These are phyloP conservation scores for Colistium nudipinnis DNA, from an alignment of 2,113 vertebrate genomes.

Conservation along the genomic window DNA sequence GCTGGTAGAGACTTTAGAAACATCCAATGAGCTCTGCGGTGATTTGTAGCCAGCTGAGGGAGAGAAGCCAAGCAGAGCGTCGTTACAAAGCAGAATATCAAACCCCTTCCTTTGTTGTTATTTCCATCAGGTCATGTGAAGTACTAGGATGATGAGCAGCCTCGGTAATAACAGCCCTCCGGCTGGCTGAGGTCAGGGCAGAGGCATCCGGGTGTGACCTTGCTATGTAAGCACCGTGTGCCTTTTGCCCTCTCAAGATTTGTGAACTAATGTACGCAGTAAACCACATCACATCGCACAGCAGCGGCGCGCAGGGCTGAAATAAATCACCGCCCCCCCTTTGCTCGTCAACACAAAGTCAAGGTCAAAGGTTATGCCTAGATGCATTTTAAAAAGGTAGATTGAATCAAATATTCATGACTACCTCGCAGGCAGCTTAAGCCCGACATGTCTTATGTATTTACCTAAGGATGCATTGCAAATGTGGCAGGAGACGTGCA, in stretches of 20 bases:
- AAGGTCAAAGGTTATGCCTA: conserved; percentile 58
- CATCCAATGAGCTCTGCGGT: background rate
- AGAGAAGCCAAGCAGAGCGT: background rate
- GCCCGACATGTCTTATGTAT: conserved; percentile 60
- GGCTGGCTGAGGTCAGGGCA: background rate
- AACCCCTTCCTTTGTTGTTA: background rate
- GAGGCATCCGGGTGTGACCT: conserved; percentile 36
- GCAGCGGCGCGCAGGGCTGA: conserved; percentile 16
- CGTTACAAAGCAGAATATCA: conserved; percentile 2
- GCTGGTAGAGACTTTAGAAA: background rate
- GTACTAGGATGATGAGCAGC: background rate
- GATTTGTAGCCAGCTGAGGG: background rate
- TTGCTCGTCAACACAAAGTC: conserved; percentile 40
- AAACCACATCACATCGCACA: conserved; percentile 25
- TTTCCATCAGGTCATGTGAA: background rate
- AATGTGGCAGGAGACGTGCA: conserved; percentile 20
- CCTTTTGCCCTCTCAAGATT: conserved; percentile 45
- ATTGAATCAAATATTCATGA: conserved; percentile 76
- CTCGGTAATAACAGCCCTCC: background rate
- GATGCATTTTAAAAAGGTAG: conserved; percentile 63
- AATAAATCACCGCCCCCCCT: conserved; percentile 52
- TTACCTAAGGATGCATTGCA: conserved; percentile 58
- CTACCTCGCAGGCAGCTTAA: conserved; percentile 38
- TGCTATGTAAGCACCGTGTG: conserved; percentile 38
- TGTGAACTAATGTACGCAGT: conserved; percentile 16